phyloP scores from a whole-genome alignment of 2,113 vertebrate genomes.

The Gnathochromis pfefferi region DNA sequence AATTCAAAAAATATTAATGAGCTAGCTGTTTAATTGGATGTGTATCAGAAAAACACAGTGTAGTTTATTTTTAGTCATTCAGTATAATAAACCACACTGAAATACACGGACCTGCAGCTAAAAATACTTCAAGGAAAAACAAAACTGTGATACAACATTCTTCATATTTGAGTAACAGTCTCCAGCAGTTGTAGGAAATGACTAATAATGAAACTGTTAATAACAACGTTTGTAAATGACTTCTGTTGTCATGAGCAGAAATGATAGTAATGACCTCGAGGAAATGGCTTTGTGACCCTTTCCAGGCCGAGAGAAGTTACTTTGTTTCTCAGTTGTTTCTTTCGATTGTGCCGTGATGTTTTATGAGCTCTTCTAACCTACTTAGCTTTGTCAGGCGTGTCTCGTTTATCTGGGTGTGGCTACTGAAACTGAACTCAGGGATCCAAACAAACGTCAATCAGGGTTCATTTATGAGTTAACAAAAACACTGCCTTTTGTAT shows the following conservation, averaged over 20 bases:
- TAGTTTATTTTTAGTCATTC: neutral
- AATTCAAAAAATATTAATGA: neutral
- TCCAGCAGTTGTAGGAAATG: neutral
- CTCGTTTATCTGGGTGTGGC: neutral
- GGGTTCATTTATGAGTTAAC: neutral
- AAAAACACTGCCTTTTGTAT: neutral
- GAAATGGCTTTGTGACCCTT: neutral
- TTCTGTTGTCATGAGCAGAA: neutral
- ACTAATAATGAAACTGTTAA: neutral
- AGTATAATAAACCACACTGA: neutral
- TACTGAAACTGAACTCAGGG: neutral
- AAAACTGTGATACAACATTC: neutral
- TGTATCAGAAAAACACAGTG: neutral
- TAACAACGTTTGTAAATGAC: neutral
- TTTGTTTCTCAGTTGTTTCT: neutral
- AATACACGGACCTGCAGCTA: neutral
- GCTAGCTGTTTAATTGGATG: neutral
- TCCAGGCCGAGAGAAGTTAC: neutral
- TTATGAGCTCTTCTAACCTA: neutral
- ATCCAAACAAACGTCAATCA: neutral
- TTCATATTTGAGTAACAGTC: neutral
- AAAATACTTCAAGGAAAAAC: neutral
- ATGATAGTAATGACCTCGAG: neutral
- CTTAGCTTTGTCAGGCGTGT: neutral
- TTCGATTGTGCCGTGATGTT: accelerated